phyloP scores from a whole-genome alignment of 2,888 invertebrate species.

The Oxystoma pomonae region DNA sequence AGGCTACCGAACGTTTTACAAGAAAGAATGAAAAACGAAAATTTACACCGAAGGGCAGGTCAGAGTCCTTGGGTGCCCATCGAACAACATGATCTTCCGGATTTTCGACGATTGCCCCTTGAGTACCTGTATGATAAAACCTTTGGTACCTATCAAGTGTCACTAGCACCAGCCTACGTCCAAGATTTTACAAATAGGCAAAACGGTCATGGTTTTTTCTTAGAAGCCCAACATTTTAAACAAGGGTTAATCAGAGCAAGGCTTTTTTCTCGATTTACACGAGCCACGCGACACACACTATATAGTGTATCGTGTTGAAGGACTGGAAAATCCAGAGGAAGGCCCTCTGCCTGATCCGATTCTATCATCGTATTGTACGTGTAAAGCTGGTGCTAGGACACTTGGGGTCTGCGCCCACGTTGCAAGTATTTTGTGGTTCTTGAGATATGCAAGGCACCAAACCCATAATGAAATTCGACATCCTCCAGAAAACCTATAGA shows the following conservation, averaged over 20 bases:
- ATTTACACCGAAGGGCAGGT: background rate
- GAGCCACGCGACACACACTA: background rate
- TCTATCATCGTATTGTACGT: background rate
- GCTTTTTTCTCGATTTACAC: background rate
- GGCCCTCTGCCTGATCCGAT: background rate
- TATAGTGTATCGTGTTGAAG: background rate
- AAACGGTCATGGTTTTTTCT: background rate
- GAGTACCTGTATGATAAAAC: background rate
- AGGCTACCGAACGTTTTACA: background rate
- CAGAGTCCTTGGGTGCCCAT: background rate
- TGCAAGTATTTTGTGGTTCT: too few relatives aligned
- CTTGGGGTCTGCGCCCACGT: too few relatives aligned
- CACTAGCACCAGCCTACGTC: background rate
- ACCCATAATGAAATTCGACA: too few relatives aligned
- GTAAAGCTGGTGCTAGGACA: background rate
- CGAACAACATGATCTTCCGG: too few relatives aligned
- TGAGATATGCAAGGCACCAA: too few relatives aligned
- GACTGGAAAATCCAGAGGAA: background rate
- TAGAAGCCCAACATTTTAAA: background rate
- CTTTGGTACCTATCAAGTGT: background rate
- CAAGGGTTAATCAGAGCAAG: background rate
- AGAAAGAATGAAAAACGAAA: background rate
- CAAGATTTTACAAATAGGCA: background rate
- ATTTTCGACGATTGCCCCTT: background rate
- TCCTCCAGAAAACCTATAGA: too few relatives aligned